Conservation (phyloP, 2,797 vertebrate species). For the Spatula versicolor region DNA sequence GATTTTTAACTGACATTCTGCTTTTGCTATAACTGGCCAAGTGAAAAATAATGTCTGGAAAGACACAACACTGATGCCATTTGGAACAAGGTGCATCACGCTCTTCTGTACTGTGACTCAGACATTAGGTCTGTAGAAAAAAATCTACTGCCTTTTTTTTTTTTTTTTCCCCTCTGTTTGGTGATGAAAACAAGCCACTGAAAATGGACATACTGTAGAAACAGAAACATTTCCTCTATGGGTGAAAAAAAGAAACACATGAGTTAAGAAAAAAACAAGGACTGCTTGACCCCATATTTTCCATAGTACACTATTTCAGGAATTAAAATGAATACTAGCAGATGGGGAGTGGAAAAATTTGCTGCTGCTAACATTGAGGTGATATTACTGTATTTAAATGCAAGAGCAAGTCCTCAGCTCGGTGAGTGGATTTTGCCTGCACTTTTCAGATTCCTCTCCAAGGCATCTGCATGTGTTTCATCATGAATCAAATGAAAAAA, state of each 20-base stretch:
- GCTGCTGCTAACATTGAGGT: conserved; percentile 10
- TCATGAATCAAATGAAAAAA: neutral
- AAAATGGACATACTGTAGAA: neutral
- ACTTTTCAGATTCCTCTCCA: neutral
- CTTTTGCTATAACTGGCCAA: neutral
- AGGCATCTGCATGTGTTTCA: neutral
- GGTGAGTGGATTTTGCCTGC: neutral
- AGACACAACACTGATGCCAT: neutral
- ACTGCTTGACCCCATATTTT: conserved; percentile 22
- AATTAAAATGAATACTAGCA: conserved; percentile 30
- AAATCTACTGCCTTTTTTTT: conserved; percentile 9
- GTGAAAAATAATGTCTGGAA: conserved; percentile 6
- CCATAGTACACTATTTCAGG: neutral
- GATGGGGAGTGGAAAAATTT: conserved; percentile 42
- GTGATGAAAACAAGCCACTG: conserved; percentile 36
- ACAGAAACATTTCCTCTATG: neutral
- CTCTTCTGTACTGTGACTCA: conserved; percentile 52
- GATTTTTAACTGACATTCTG: neutral
- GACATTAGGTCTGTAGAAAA: conserved; percentile 64
- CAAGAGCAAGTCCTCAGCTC: conserved; percentile 1
- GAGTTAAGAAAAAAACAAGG: neutral
- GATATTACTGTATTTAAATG: neutral
- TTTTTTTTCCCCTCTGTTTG: neutral
- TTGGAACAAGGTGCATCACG: neutral
- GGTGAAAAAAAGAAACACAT: conserved; percentile 23